These are phyloP conservation scores for Diceros bicornis DNA, from an alignment of 2,797 vertebrate genomes.

Conservation along the genomic window DNA sequence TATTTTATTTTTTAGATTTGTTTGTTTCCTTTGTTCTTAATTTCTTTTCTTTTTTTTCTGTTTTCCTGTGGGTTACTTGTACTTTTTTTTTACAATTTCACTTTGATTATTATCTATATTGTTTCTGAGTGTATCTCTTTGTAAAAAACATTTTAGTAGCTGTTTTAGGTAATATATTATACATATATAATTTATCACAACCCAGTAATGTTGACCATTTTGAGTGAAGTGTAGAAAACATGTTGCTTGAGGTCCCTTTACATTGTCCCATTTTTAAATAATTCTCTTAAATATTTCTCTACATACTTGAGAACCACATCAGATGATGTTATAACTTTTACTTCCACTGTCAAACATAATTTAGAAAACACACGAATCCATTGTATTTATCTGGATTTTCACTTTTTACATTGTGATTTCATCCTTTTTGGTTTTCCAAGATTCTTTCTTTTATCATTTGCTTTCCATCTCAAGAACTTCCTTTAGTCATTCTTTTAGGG, in stretches of 20 bases:
- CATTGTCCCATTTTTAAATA: neutral
- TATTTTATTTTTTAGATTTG: neutral
- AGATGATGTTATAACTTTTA: neutral
- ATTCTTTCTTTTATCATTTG: neutral
- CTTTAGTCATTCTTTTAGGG: neutral
- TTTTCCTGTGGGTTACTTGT: neutral
- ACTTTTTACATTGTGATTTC: neutral
- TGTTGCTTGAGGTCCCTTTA: neutral
- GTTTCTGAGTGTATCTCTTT: neutral
- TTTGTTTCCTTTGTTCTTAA: neutral
- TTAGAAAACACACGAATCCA: neutral
- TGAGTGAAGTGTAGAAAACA: neutral
- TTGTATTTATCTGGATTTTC: neutral
- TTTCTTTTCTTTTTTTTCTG: neutral
- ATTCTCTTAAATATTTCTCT: neutral
- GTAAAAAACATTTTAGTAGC: neutral
- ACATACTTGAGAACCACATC: neutral
- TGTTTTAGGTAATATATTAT: neutral
- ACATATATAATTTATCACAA: neutral
- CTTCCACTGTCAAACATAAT: neutral
- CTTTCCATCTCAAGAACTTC: neutral
- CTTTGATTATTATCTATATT: neutral
- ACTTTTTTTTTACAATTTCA: neutral
- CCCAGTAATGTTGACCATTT: neutral
- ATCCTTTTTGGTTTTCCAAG: neutral